Percentiles rank a stretch among this genome's conserved stretches.
phyloP scores from a whole-genome alignment of 2,113 vertebrate species.

The Urocitellus parryii region DNA sequence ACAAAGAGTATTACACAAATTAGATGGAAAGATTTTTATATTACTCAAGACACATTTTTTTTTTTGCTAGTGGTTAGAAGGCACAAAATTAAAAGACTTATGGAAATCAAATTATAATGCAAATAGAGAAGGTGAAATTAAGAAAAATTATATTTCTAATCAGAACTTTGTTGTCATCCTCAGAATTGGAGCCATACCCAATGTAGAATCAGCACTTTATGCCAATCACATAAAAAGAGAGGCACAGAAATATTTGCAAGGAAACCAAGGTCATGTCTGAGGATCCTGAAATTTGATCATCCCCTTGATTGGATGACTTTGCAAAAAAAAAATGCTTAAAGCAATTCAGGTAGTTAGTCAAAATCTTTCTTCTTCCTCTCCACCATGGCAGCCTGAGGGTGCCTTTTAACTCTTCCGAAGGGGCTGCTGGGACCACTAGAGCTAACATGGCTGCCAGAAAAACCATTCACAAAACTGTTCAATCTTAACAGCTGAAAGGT shows the following conservation, averaged over 20 bases:
- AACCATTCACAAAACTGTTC: background rate
- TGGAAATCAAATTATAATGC: background rate
- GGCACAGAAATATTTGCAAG: background rate
- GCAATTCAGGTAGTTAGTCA: background rate
- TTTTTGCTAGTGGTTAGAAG: background rate
- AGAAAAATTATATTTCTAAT: background rate
- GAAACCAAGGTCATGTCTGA: background rate
- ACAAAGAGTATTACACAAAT: constrained; percentile 11
- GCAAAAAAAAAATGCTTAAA: background rate
- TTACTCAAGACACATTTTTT: background rate
- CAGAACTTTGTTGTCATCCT: background rate
- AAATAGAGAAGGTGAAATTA: background rate
- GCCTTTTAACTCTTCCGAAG: background rate
- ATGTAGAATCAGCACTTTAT: background rate
- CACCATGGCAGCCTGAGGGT: background rate
- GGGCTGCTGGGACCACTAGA: background rate
- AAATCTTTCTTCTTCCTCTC: background rate
- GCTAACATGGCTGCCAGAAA: background rate
- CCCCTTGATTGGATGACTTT: background rate
- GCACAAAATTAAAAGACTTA: background rate
- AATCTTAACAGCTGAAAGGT: background rate
- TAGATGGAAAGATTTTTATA: background rate
- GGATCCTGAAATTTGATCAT: background rate
- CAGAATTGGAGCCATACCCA: background rate
- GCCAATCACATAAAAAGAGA: background rate